Percentiles rank a stretch among this genome's conserved stretches.
phyloP scores from a whole-genome alignment of 2,888 invertebrate species.

The Amphipyra tragopoginis region DNA sequence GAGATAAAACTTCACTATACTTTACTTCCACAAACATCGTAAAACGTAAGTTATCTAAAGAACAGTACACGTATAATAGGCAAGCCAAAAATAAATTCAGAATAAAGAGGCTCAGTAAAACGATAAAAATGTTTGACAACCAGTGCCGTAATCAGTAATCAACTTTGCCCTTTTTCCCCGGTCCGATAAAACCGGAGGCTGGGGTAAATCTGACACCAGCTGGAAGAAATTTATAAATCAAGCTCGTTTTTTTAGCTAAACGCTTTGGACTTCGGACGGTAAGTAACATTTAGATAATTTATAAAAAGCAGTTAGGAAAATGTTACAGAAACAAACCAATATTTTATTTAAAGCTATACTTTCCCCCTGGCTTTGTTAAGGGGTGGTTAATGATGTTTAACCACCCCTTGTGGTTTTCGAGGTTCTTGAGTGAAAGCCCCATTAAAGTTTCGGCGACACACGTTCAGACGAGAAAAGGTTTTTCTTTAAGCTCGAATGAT shows the following conservation, averaged over 20 bases:
- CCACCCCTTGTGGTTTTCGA: slow-evolving; percentile 35
- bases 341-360: slow-evolving; percentile 29
- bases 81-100: neutral
- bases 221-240: slow-evolving; percentile 39
- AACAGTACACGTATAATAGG: neutral
- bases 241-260: slow-evolving; percentile 24
- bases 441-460: slow-evolving; percentile 36
- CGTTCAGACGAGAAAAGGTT: neutral
- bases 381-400: slow-evolving; percentile 51
- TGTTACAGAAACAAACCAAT: slow-evolving; percentile 12
- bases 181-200: slow-evolving; percentile 39
- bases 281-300: slow-evolving; percentile 35
- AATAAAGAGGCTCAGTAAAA: slow-evolving; percentile 4
- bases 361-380: slow-evolving; percentile 2
- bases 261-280: slow-evolving; percentile 21
- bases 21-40: too few species aligned
- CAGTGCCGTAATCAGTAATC: slow-evolving; percentile 64
- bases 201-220: slow-evolving; percentile 41
- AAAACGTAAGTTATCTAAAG: too few species aligned
- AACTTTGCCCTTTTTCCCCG: slow-evolving; percentile 51
- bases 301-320: slow-evolving; percentile 6
- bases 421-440: slow-evolving; percentile 26
- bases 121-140: slow-evolving; percentile 52
- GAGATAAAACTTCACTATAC: too few species aligned
- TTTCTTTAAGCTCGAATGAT: neutral